Conservation (phyloP, 2,888 invertebrate genomes). For the Schizotus pectinicornis region DNA sequence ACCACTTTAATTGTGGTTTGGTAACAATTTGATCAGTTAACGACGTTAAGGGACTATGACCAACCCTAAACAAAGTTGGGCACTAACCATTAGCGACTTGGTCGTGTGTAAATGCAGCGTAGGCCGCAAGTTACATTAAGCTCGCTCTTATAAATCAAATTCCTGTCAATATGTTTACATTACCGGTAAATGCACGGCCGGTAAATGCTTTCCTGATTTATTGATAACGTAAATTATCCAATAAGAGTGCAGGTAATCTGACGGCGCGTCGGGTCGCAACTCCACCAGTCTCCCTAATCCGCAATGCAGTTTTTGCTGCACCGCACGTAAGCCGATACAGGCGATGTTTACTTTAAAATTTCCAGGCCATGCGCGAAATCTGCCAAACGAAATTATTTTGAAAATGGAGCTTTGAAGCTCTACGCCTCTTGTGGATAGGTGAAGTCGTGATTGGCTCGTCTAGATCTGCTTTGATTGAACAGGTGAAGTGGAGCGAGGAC, state of each 20-base stretch:
- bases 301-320: constrained; percentile 23
- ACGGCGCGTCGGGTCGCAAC: not conserved
- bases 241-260: constrained; percentile 48
- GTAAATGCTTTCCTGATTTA: constrained; percentile 50
- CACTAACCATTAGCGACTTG: constrained; percentile 4
- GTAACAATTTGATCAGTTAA: not conserved
- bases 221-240: constrained; percentile 49
- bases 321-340: not conserved
- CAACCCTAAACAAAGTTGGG: not conserved
- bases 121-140: constrained; percentile 44
- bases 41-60: not conserved
- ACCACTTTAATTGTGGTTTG: no score
- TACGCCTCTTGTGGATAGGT: no score
- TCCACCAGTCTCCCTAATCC: constrained; percentile 15
- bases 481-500: not conserved
- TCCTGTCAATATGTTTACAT: constrained; percentile 54
- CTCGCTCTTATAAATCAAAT: constrained; percentile 50
- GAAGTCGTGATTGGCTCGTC: no score
- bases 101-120: constrained; percentile 26
- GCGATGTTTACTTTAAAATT: constrained; percentile 18
- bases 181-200: constrained; percentile 51
- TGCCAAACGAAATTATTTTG: constrained; percentile 5
- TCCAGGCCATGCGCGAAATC: not conserved
- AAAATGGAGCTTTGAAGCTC: no score
- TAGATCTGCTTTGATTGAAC: no score